Evolutionary conservation across 2,888 invertebrate genomes (phyloP).

Genomic region (Heteromyza rotundicornis): DNA sequence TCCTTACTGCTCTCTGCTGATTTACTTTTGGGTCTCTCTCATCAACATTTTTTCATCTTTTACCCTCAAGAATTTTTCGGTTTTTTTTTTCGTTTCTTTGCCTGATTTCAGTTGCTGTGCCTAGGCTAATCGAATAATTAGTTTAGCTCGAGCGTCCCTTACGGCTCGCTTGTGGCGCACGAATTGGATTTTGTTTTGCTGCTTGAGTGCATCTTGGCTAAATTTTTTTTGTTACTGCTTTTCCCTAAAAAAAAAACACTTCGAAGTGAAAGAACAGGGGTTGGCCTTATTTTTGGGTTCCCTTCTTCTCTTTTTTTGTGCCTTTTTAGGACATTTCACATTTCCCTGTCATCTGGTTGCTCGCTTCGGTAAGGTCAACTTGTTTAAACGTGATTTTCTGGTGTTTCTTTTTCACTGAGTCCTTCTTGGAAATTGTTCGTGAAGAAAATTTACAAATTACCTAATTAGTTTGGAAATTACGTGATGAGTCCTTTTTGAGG

Average conservation of each 20-base stretch:
- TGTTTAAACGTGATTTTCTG: background rate
- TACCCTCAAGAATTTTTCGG: background rate
- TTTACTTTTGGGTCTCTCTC: conserved; percentile 8
- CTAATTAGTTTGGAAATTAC: background rate
- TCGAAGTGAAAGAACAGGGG: background rate
- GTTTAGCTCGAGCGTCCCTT: conserved; percentile 31
- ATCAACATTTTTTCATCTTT: conserved; percentile 20
- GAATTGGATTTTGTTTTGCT: conserved; percentile 37
- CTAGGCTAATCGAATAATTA: conserved; percentile 47
- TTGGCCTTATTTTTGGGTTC: background rate
- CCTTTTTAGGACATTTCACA: background rate
- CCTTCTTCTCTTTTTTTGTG: background rate
- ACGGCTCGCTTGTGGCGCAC: conserved; percentile 24
- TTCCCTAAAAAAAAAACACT: background rate
- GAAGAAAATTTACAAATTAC: background rate
- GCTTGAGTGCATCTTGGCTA: conserved; percentile 32
- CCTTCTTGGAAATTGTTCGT: background rate
- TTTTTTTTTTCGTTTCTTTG: conserved; percentile 2
- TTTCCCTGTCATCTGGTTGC: background rate
- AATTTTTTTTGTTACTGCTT: background rate
- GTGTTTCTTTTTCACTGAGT: background rate
- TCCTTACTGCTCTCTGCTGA: conserved; percentile 2
- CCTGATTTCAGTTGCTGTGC: conserved; percentile 11
- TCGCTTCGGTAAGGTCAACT: background rate
- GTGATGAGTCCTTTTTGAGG: too few relatives aligned